Conservation (phyloP, 2,888 invertebrate species). For the Rotaria magnacalcarata region DNA sequence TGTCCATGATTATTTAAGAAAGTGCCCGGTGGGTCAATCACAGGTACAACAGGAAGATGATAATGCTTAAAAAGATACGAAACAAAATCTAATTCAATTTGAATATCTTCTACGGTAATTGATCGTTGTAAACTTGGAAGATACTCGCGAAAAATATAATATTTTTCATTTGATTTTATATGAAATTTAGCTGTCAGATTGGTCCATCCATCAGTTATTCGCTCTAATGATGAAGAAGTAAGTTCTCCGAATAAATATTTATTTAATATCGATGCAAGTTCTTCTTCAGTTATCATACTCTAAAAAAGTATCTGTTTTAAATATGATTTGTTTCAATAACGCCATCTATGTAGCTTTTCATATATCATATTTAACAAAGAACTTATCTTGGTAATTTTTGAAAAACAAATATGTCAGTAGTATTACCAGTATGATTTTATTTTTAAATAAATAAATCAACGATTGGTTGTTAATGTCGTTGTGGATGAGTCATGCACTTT, state of each 20-base stretch:
- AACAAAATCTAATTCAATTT: background rate
- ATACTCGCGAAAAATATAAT: background rate
- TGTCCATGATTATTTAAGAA: background rate
- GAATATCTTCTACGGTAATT: background rate
- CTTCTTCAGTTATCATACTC: background rate
- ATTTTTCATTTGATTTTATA: background rate
- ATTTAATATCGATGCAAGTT: background rate
- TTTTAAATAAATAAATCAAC: too few relatives aligned
- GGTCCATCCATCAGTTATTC: background rate
- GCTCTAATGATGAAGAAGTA: background rate
- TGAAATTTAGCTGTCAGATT: background rate
- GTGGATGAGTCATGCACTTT: background rate
- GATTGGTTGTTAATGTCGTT: background rate
- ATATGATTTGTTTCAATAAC: background rate
- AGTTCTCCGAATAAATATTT: background rate
- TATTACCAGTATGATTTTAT: too few relatives aligned
- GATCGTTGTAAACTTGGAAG: background rate
- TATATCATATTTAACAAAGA: too few relatives aligned
- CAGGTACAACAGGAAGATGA: background rate
- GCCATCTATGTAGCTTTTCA: background rate
- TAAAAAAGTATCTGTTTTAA: too few relatives aligned
- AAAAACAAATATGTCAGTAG: too few relatives aligned
- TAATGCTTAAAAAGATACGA: background rate
- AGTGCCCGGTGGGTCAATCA: background rate
- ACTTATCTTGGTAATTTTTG: too few relatives aligned